Conservation (phyloP, 2,888 invertebrate species). For the Hirtodrosophila duncani region DNA sequence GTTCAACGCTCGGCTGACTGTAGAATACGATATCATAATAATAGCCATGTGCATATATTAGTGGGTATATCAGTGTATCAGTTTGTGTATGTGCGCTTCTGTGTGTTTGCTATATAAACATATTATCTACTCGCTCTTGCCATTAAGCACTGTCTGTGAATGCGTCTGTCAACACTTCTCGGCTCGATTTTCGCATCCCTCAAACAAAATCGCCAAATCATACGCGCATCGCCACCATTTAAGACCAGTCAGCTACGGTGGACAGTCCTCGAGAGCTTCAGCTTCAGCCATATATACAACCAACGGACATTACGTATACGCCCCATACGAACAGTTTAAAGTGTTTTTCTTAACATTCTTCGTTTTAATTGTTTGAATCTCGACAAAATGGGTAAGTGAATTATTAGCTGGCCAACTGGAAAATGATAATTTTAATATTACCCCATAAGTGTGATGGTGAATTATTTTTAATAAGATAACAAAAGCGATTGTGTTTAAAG, state of each 20-base stretch:
- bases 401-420: slow-evolving; percentile 7
- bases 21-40: too few species aligned
- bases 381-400: slow-evolving; percentile 57
- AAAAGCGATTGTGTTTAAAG: too few species aligned
- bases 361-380: slow-evolving; percentile 24
- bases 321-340: too few species aligned
- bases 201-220: slow-evolving; percentile 39
- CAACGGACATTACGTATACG: slow-evolving; percentile 13
- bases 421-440: neutral
- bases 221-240: slow-evolving; percentile 36
- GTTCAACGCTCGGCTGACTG: slow-evolving; percentile 17
- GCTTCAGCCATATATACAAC: slow-evolving; percentile 2
- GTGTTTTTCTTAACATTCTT: too few species aligned
- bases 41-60: too few species aligned
- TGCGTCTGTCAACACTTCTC: slow-evolving; percentile 50
- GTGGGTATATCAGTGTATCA: too few species aligned
- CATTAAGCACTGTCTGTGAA: slow-evolving; percentile 28
- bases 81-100: neutral
- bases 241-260: slow-evolving; percentile 26
- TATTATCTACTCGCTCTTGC: slow-evolving; percentile 46
- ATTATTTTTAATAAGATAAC: too few species aligned
- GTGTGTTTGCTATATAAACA: slow-evolving; percentile 6
- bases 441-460: neutral
- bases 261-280: too few species aligned
- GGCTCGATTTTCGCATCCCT: slow-evolving; percentile 37